Conservation (phyloP, 2,797 vertebrate species). For the Carcharodon carcharias region DNA sequence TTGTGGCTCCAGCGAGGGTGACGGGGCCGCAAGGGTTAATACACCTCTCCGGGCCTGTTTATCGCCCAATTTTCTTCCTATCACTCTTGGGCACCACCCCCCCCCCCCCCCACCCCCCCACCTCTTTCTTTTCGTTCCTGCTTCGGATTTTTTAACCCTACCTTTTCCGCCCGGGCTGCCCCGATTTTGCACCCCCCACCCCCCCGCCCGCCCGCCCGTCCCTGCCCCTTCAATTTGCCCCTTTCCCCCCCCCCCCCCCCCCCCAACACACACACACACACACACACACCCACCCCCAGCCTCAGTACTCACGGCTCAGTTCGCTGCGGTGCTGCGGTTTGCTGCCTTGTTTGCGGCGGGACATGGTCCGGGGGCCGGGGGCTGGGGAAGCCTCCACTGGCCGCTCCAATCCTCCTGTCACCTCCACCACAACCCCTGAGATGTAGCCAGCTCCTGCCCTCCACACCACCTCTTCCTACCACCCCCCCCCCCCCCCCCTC, state of each 20-base stretch:
- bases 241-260: neutral
- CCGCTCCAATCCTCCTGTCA: neutral
- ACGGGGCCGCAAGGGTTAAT: neutral
- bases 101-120: no score
- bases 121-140: neutral
- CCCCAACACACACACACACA: no score
- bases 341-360: constrained; percentile 27
- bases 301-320: neutral
- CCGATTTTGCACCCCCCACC: neutral
- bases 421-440: neutral
- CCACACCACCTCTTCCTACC: no score
- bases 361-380: neutral
- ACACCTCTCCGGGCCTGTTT: neutral
- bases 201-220: no score
- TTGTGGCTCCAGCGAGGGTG: neutral
- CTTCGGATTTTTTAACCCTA: neutral
- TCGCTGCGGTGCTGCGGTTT: constrained; percentile 27
- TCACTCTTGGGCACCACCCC: neutral
- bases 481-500: no score
- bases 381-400: neutral
- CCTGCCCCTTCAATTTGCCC: no score
- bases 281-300: no score
- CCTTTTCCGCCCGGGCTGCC: neutral
- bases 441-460: neutral
- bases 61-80: neutral